Evolutionary conservation across 1,140 invertebrate species (phyloP).

Genomic region (Homalodisca vitripennis): DNA sequence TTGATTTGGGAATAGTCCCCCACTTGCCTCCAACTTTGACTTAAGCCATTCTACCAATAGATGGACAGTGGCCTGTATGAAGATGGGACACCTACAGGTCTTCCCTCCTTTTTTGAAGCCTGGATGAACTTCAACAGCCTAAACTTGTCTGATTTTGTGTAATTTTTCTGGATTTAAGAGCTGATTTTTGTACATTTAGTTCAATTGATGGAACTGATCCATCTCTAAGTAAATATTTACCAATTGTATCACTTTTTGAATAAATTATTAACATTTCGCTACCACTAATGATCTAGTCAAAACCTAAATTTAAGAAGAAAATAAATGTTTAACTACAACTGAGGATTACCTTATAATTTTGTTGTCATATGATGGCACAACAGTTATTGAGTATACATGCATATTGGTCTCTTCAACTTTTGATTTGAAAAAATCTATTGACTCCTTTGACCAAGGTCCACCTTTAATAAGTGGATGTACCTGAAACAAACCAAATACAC

Average conservation of each 20-base stretch:
- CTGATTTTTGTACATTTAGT: too few relatives aligned
- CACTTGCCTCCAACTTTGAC: too few relatives aligned
- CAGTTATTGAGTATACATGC: background rate
- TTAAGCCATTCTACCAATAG: too few relatives aligned
- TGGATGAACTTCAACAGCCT: too few relatives aligned
- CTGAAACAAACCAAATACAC: background rate
- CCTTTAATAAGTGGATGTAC: background rate
- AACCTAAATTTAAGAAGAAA: background rate
- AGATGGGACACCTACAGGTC: too few relatives aligned
- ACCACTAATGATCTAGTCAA: background rate
- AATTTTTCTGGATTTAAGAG: too few relatives aligned
- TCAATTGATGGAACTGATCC: background rate
- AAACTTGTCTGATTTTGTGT: too few relatives aligned
- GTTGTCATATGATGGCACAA: background rate
- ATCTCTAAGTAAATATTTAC: background rate
- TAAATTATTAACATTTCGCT: background rate
- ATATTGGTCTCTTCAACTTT: background rate
- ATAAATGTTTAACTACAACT: background rate
- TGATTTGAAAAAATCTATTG: background rate
- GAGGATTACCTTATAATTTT: background rate
- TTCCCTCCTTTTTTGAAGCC: too few relatives aligned
- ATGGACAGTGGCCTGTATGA: too few relatives aligned
- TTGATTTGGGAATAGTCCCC: too few relatives aligned
- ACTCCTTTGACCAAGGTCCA: background rate
- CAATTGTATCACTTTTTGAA: background rate